Base-by-base conservation (phyloP, 30 jellyfish, hydroid and myxozoan species). In the Morbakka virulenta region DNA sequence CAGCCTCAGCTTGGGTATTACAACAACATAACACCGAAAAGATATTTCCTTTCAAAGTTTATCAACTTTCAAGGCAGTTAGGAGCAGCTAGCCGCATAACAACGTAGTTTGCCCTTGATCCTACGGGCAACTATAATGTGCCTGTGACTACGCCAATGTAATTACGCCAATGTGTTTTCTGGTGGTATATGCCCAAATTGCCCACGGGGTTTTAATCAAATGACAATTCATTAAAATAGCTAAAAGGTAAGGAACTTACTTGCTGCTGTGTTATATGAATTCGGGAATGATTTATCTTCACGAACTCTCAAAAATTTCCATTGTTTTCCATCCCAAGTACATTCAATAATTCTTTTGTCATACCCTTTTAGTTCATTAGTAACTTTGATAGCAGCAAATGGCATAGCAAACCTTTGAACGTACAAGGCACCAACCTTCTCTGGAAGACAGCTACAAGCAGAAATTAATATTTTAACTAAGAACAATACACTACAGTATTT, bases 261-360 rank as follows among this genome's bases (percentile, higher is more conserved):
- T 67, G 29, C 52, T 1, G 97, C 97, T 0, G 97, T 89, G 35
- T 71, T 76, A 66, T 64, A 89, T 0, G 96, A 79, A 62, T 89
- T 89, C n/a, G 97, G 97, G 35, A 89, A 82, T 52, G 89, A 76
- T 74, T 89, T 89, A 79, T 89, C 97, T 78, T 89, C 97, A n/a
- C 97, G 64, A 24, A 89, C 35, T 51, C 97, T 57, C 89, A 89
- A 57, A 70, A 89, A 89, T 24, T 82, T 78, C 97, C 97, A 89
- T 72, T 78, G 88, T 22, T 72, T 82, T 24, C 89, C 86, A 20
- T 64, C 33, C 95, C 95, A 89, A n/a, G 94, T 64, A 49, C 97
- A 89, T 72, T 89, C 97, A 47, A 89, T 89, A n/a, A 89, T 89
- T 35, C 96, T 69, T 62, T 84, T 83, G 74, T 89, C 96, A 51